Conservation (phyloP, 2,113 vertebrate genomes). For the Onychorhynchus coronatus region DNA sequence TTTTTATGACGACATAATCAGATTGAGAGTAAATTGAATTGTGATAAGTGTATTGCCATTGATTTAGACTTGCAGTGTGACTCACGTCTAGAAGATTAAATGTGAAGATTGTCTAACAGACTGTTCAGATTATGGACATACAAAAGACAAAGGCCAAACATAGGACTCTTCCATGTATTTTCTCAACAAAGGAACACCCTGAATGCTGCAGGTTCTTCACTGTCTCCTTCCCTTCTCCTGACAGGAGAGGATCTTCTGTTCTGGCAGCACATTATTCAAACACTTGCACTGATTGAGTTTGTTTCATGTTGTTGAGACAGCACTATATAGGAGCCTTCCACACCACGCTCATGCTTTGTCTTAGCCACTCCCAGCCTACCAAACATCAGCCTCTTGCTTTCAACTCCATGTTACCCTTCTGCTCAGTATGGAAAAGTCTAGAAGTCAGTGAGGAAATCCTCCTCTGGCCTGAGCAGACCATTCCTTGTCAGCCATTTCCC, state of each 20-base stretch:
- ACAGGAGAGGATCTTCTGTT: not conserved
- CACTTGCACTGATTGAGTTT: not conserved
- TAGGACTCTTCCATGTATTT: not conserved
- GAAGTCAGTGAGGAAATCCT: not conserved
- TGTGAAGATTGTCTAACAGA: constrained; percentile 3
- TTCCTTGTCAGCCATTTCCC: not conserved
- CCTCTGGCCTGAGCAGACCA: not conserved
- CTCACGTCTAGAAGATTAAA: not conserved
- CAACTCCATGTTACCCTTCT: not conserved
- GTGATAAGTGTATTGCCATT: constrained; percentile 37
- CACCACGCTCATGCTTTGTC: rapidly evolving
- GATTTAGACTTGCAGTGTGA: constrained; percentile 7
- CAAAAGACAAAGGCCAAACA: not conserved
- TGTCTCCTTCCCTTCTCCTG: not conserved
- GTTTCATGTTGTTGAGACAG: not conserved
- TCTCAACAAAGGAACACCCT: not conserved
- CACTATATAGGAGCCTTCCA: not conserved
- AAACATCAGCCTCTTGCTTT: not conserved
- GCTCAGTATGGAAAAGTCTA: not conserved
- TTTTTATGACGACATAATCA: constrained; percentile 14
- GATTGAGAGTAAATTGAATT: constrained; percentile 53
- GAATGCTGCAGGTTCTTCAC: not conserved
- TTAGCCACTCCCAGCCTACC: not conserved
- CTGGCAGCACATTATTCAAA: not conserved
- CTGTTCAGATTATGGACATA: not conserved